These are phyloP conservation scores for Plodia interpunctella DNA, from an alignment of 1,140 invertebrate species.

Conservation along the genomic window DNA sequence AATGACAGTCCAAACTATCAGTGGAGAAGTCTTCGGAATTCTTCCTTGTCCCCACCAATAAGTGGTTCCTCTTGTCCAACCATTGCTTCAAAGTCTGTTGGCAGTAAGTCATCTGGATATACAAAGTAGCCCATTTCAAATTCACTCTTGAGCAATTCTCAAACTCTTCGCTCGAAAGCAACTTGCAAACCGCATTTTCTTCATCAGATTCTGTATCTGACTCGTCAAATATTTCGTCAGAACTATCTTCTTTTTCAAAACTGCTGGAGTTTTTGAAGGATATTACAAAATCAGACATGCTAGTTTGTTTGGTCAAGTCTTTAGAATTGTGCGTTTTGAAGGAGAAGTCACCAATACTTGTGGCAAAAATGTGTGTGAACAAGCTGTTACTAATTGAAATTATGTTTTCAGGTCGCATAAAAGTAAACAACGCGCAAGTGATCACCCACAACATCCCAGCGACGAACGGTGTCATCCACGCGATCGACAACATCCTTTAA, in stretches of 20 bases:
- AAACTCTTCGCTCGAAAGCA: constrained; percentile 42
- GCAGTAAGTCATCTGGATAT: constrained; percentile 91
- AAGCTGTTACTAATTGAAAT: too few relatives aligned
- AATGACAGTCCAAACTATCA: constrained; percentile 40
- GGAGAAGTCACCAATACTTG: too few relatives aligned
- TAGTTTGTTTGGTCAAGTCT: constrained; percentile 47
- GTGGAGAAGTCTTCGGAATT: constrained; percentile 50
- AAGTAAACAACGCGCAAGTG: constrained; percentile 87
- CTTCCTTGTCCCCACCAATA: constrained; percentile 42
- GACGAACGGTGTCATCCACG: constrained; percentile 93
- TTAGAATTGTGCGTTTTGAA: constrained; percentile 71
- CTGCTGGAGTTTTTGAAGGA: constrained; percentile 59
- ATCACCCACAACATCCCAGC: constrained; percentile 89
- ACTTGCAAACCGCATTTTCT: constrained; percentile 55
- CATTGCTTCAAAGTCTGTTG: constrained; percentile 85
- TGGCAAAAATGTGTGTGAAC: too few relatives aligned
- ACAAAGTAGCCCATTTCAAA: constrained; percentile 82
- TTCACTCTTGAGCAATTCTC: constrained; percentile 67
- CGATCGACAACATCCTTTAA: constrained; percentile 86
- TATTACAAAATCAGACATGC: constrained; percentile 59
- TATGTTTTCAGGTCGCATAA: constrained; percentile 82
- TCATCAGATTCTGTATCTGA: constrained; percentile 47
- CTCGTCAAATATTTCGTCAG: constrained; percentile 32
- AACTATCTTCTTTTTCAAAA: constrained; percentile 38
- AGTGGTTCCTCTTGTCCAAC: constrained; percentile 80